Base-by-base conservation (phyloP, 2,888 invertebrate genomes). In the Drosophila setosimentum region DNA sequence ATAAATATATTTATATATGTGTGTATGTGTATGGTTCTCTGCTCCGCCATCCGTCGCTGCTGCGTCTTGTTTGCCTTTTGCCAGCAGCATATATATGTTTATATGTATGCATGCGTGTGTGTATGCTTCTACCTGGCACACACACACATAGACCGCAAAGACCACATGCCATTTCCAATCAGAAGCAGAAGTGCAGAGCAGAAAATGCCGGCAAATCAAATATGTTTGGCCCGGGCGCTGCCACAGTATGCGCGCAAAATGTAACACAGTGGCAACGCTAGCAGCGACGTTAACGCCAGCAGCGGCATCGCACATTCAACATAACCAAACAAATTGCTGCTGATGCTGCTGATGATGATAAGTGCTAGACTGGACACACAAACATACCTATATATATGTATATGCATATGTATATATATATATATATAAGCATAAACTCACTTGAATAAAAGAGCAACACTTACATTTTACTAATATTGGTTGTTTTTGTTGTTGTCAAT, bases 321-420 rank as follows among this genome's bases (percentile, higher is more conserved):
- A 74, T 83, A 83, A 83, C 83, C 83, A 83, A 85, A 87, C 79
- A 84, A 78, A 77, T 77, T 78, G 45, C 45, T 45, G 45, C 21
- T 42, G 40, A 42, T 40, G 37, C 37, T 37, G 37, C 37, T 68
- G 70, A 81, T 78, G 77, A 76, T 82, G 70, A 79, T 71, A 62
- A 64, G 61, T 37, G 49, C 33, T 55, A 68, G 40, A 40, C 49
- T 57, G 21, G 30, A 49, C 51, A n/a, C 30, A 29, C 65, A 33
- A 30, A 40, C 13, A 37, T 21, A 40, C n/a, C 18, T 29, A 32
- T 13, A 37, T 21, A 45, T 21, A 21, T 21, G 21, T 40, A 45
- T 33, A 49, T 29, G 45, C 11, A 55, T 42, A 30, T n/a, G 21
- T 48, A 62, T 35, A 65, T 37, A 57, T 13, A 50, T 35, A 48